Conservation (phyloP, 1,140 invertebrate genomes). For the Listronotus bonariensis region DNA sequence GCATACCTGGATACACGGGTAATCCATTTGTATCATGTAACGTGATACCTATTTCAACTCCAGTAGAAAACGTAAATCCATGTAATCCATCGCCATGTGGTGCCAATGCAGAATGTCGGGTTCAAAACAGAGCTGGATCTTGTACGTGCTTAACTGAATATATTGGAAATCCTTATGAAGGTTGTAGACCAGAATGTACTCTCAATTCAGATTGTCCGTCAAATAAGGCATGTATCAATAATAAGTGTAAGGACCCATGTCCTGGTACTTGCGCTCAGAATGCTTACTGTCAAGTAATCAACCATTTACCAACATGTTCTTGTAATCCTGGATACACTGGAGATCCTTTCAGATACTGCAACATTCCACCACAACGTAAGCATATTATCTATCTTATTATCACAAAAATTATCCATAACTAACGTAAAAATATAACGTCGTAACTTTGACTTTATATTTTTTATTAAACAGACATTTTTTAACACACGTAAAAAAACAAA, state of each 20-base stretch:
- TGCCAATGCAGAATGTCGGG: constrained; percentile 66
- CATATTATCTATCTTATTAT: not conserved
- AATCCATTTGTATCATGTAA: constrained; percentile 72
- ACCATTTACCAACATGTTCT: constrained; percentile 62
- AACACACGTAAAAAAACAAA: too few species aligned
- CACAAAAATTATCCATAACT: too few species aligned
- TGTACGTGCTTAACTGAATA: constrained; percentile 71
- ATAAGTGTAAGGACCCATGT: constrained; percentile 69
- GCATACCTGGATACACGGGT: constrained; percentile 74
- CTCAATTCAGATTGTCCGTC: constrained; percentile 67
- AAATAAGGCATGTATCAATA: constrained; percentile 64
- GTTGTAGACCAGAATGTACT: constrained; percentile 68
- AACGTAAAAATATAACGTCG: too few species aligned
- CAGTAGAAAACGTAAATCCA: constrained; percentile 57
- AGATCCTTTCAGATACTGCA: constrained; percentile 65
- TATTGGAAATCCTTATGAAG: constrained; percentile 74
- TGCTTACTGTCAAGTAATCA: constrained; percentile 64
- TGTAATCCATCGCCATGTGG: constrained; percentile 70
- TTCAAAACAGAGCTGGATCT: constrained; percentile 63
- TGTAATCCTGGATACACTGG: constrained; percentile 64
- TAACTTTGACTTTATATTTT: too few species aligned
- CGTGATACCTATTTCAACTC: constrained; percentile 39
- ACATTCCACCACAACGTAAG: constrained; percentile 47
- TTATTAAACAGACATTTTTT: too few species aligned
- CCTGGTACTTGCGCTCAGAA: constrained; percentile 68